These are phyloP conservation scores for Pelagia noctiluca DNA, from an alignment of 30 jellyfish, hydroid and myxozoan species.

Conservation along the genomic window DNA sequence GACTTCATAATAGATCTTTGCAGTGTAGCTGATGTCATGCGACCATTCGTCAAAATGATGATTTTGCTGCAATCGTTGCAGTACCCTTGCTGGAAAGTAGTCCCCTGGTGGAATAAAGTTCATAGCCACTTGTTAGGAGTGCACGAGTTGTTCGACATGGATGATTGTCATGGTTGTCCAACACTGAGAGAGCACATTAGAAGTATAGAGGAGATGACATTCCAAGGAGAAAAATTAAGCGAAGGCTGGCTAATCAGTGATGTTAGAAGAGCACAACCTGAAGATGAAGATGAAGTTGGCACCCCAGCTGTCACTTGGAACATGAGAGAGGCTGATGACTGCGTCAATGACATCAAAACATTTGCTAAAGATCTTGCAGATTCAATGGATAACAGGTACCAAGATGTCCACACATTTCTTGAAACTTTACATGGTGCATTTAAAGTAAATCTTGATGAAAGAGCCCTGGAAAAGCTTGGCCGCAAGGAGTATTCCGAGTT, in stretches of 20 bases:
- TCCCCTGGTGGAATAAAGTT: constrained; percentile 17
- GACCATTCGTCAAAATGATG: constrained; percentile 23
- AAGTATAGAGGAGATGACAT: no score
- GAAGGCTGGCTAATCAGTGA: no score
- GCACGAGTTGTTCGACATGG: no score
- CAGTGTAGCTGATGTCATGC: constrained; percentile 22
- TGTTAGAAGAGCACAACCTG: no score
- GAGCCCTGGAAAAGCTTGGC: no score
- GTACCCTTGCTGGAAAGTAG: constrained; percentile 21
- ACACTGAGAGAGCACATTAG: no score
- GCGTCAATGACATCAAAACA: constrained; percentile 13
- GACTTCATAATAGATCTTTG: constrained; percentile 11
- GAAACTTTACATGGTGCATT: constrained; percentile 14
- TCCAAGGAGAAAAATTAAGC: no score
- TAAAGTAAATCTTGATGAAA: no score
- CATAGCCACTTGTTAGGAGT: constrained; percentile 2
- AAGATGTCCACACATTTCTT: constrained; percentile 14
- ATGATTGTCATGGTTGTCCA: no score
- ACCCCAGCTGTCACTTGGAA: constrained; percentile 15
- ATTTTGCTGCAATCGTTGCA: background rate
- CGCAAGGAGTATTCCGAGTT: no score
- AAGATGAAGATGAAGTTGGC: constrained; percentile 4
- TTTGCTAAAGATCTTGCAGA: constrained; percentile 15
- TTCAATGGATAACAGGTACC: constrained; percentile 8
- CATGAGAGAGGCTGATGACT: constrained; percentile 22